These are phyloP conservation scores for Hoplodrina ambigua DNA, from an alignment of 2,888 invertebrate species.

Conservation along the genomic window DNA sequence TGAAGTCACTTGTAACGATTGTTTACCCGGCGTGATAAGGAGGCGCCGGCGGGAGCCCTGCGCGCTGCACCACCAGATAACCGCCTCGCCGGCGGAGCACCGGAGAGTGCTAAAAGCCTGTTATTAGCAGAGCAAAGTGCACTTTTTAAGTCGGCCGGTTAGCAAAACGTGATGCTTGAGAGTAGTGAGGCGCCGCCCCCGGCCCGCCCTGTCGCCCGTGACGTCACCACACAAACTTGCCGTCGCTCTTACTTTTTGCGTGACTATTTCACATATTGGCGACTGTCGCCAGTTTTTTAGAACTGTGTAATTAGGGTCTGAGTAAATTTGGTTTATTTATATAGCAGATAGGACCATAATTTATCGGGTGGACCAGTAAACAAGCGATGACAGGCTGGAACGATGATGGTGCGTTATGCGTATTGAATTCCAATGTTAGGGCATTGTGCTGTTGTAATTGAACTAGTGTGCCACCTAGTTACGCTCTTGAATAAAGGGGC, in stretches of 20 bases:
- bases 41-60: constrained; percentile 87
- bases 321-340: constrained; percentile 84
- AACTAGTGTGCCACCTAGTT: constrained; percentile 86
- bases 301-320: constrained; percentile 85
- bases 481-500: constrained; percentile 81
- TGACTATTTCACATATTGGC: constrained; percentile 85
- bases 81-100: constrained; percentile 76
- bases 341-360: constrained; percentile 73
- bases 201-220: constrained; percentile 88
- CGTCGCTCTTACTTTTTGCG: constrained; percentile 84
- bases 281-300: constrained; percentile 88
- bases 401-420: constrained; percentile 51
- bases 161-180: constrained; percentile 71
- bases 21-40: constrained; percentile 87
- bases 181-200: constrained; percentile 84
- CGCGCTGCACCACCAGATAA: constrained; percentile 79
- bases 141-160: constrained; percentile 78
- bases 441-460: constrained; percentile 70
- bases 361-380: constrained; percentile 73
- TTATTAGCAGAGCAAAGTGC: constrained; percentile 81
- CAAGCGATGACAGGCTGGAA: constrained; percentile 69
- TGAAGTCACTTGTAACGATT: constrained; percentile 85
- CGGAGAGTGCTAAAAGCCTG: constrained; percentile 86
- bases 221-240: constrained; percentile 84
- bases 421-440: constrained; percentile 58